Evolutionary conservation across 1,140 invertebrate species (phyloP).

Genomic region (Myzus persicae): DNA sequence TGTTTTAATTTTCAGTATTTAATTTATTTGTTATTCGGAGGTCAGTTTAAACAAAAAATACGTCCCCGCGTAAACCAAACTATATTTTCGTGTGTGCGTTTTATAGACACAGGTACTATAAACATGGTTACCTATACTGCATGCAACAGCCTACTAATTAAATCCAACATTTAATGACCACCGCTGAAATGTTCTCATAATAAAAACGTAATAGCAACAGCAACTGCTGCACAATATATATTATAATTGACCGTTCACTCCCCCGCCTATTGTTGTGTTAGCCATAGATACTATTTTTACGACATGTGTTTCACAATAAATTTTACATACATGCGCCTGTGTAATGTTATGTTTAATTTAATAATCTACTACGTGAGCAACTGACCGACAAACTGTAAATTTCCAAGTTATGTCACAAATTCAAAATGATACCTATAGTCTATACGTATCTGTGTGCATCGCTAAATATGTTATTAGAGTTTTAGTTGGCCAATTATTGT

Average conservation of each 20-base stretch:
- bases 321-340: constrained; percentile 5
- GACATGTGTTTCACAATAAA: constrained; percentile 56
- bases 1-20: constrained; percentile 22
- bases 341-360: constrained; percentile 47
- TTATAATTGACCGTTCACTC: constrained; percentile 52
- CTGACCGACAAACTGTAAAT: constrained; percentile 49
- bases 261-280: background rate
- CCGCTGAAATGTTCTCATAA: constrained; percentile 41
- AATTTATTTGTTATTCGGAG: constrained; percentile 37
- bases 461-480: background rate
- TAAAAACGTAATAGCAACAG: constrained; percentile 23
- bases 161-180: constrained; percentile 52
- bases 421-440: background rate
- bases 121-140: background rate
- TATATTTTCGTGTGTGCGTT: background rate
- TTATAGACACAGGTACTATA: background rate
- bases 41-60: constrained; percentile 14
- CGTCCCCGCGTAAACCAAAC: background rate
- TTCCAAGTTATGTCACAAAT: constrained; percentile 37
- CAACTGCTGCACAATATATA: constrained; percentile 13
- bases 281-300: constrained; percentile 33
- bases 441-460: background rate
- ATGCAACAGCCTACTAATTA: constrained; percentile 39
- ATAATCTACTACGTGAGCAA: constrained; percentile 27
- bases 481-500: background rate